Base-by-base conservation (phyloP, 2,888 invertebrate species). In the Plagiodera versicolora region DNA sequence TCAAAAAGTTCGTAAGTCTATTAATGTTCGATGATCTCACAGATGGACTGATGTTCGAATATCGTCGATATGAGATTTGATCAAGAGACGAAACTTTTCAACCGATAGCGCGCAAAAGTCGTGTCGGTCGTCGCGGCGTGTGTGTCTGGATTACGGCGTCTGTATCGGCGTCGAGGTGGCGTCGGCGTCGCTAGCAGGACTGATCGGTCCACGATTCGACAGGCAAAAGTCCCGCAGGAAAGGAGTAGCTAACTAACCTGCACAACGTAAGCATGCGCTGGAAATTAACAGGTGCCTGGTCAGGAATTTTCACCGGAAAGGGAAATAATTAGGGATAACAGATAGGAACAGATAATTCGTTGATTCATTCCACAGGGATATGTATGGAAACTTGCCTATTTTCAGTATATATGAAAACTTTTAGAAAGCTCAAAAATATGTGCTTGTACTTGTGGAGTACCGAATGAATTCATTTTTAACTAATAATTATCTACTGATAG, bases 251-350 rank as follows among this genome's bases (percentile, higher is more conserved):
- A 64, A 67, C 67, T 67, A 67, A 68, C 70, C 70, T 68, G 67
- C 66, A 68, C 68, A 70, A 68, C 67, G 67, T 70, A 70, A 67
- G 70, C 71, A 71, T 71, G 71, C 71, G 71, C 71, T 49, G 60
- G 60, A 69, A 70, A 69, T 71, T 71, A 71, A 71, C 71, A 71
- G 71, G 71, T 71, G 71, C 69, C 67, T 51, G 58, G 61, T 60
- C 45, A 16, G n/a, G 30, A 53, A 32, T 50, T 39, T 51, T 51
- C 16, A 51, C 35, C 51, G 18, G 11, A 30, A 11, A 35, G 51
- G 51, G 30, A 47, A 30, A 50, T 50, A 16, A 50, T 50, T 30
- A 30, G 6, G 28, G 30, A 18, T 28, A 10, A 50, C 14, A 16
- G 24, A 32, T 32, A 50, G 24, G 32, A 50, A 32, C 18, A 18